These are phyloP conservation scores for Sardina pilchardus DNA, from an alignment of 2,113 vertebrate species.

Conservation along the genomic window DNA sequence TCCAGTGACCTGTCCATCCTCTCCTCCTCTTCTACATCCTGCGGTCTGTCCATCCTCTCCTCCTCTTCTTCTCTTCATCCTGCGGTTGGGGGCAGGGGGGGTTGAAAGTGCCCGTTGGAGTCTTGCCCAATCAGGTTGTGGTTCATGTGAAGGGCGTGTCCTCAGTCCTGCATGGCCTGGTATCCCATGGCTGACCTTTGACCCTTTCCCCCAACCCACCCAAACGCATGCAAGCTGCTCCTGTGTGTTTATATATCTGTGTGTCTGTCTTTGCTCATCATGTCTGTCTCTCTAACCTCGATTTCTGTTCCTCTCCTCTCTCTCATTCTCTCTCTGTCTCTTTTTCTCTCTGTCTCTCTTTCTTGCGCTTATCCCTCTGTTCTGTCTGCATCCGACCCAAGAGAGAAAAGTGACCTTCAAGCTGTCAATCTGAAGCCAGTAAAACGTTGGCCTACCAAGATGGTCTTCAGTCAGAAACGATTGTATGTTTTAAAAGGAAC, in stretches of 20 bases:
- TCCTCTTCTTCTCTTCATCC: background rate
- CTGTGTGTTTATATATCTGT: conserved; percentile 68
- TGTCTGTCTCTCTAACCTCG: conserved; percentile 62
- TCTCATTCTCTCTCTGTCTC: conserved; percentile 68
- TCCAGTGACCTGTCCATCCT: background rate
- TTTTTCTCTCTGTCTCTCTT: conserved; percentile 57
- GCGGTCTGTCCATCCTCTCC: background rate
- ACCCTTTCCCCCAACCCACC: conserved; percentile 47
- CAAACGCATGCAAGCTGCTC: conserved; percentile 51
- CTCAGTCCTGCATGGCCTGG: conserved; percentile 28
- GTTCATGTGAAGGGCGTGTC: background rate
- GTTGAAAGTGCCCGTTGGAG: background rate
- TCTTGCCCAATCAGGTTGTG: background rate
- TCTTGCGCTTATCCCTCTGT: conserved; percentile 57
- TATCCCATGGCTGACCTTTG: background rate
- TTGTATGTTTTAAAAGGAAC: conserved; percentile 58
- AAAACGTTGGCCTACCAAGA: conserved; percentile 84
- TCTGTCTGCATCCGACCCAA: conserved; percentile 69
- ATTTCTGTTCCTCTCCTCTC: conserved; percentile 18
- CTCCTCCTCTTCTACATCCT: background rate
- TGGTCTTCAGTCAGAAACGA: conserved; percentile 78
- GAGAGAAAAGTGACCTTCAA: conserved; percentile 93
- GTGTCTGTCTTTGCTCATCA: conserved; percentile 42
- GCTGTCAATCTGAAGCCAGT: conserved; percentile 87
- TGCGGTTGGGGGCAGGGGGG: background rate